Percentiles rank a stretch among this genome's conserved stretches.
Conservation (phyloP, 1,140 invertebrate genomes). For the Hestina assimilis region DNA sequence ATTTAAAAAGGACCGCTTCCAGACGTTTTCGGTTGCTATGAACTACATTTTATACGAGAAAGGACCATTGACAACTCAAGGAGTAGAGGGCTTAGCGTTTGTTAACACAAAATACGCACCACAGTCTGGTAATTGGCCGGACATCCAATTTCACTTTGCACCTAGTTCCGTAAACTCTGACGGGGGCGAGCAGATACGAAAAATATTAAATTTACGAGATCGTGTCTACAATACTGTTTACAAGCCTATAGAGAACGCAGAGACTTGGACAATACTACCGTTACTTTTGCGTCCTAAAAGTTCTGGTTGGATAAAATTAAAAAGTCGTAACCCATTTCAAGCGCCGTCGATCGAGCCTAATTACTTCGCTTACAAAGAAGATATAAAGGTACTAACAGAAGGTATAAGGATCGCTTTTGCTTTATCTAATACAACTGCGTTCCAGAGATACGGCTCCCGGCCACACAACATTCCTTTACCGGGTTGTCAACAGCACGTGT, state of each 20-base stretch:
- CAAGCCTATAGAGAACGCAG: conserved; percentile 86
- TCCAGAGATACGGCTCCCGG: conserved; percentile 88
- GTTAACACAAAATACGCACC: conserved; percentile 91
- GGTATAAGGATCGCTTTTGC: conserved; percentile 90
- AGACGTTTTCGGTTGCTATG: conserved; percentile 86
- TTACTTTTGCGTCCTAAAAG: conserved; percentile 90
- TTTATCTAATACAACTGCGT: conserved; percentile 87
- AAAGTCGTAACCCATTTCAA: conserved; percentile 87
- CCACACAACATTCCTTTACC: conserved; percentile 89
- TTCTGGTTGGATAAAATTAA: conserved; percentile 88
- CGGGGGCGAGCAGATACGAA: conserved; percentile 85
- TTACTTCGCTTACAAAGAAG: conserved; percentile 90
- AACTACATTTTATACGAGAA: conserved; percentile 89
- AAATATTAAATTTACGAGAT: conserved; percentile 87
- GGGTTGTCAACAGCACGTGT: conserved; percentile 84
- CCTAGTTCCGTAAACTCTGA: conserved; percentile 90
- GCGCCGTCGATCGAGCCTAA: conserved; percentile 95
- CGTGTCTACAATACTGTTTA: conserved; percentile 91
- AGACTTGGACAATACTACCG: conserved; percentile 91
- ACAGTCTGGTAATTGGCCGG: conserved; percentile 85
- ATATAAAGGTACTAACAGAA: conserved; percentile 86
- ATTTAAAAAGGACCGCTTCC: conserved; percentile 87
- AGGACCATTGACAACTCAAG: conserved; percentile 89
- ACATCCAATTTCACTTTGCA: conserved; percentile 92
- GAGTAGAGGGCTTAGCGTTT: conserved; percentile 90